Conservation (phyloP, 2,797 vertebrate species). For the Pseudochromis fuscus region DNA sequence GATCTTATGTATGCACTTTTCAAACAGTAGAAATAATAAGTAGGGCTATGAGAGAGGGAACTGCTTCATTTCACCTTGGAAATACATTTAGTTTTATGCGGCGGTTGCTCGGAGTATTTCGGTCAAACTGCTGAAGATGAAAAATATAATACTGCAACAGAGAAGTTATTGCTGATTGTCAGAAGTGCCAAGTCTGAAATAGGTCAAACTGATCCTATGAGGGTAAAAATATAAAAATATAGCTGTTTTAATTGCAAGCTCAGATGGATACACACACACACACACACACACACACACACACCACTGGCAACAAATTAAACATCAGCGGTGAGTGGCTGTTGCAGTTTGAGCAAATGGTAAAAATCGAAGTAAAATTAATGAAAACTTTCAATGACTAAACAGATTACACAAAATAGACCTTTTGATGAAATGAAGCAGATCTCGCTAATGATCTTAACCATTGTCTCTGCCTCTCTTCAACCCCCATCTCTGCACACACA, state of each 20-base stretch:
- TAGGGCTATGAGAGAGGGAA: neutral
- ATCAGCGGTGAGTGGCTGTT: conserved; percentile 27
- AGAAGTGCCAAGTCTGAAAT: conserved; percentile 53
- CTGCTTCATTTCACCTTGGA: conserved; percentile 11
- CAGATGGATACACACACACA: conserved; percentile 24
- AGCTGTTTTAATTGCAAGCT: conserved; percentile 43
- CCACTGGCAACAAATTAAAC: conserved; percentile 21
- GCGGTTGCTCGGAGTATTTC: conserved; percentile 13
- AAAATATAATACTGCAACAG: conserved; percentile 32
- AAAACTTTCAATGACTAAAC: conserved; percentile 23
- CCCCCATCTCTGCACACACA: conserved; percentile 20
- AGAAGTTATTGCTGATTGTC: conserved; percentile 50
- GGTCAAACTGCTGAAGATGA: conserved; percentile 42
- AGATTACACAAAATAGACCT: conserved; percentile 32
- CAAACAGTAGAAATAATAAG: conserved; percentile 10
- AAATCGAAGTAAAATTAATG: conserved; percentile 32
- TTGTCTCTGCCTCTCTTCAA: conserved; percentile 42
- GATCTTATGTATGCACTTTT: conserved; percentile 2
- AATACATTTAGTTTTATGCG: conserved; percentile 35
- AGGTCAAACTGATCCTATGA: conserved; percentile 48
- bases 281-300: conserved; percentile 1
- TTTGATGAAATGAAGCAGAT: conserved; percentile 54
- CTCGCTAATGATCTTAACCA: conserved; percentile 59
- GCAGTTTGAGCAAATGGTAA: conserved; percentile 23
- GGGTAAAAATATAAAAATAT: conserved; percentile 42